A percentile compares a stretch with the other conserved stretches of the same genome.
phyloP scores from a whole-genome alignment of 2,113 vertebrate species.

The Odontophorus gujanensis region DNA sequence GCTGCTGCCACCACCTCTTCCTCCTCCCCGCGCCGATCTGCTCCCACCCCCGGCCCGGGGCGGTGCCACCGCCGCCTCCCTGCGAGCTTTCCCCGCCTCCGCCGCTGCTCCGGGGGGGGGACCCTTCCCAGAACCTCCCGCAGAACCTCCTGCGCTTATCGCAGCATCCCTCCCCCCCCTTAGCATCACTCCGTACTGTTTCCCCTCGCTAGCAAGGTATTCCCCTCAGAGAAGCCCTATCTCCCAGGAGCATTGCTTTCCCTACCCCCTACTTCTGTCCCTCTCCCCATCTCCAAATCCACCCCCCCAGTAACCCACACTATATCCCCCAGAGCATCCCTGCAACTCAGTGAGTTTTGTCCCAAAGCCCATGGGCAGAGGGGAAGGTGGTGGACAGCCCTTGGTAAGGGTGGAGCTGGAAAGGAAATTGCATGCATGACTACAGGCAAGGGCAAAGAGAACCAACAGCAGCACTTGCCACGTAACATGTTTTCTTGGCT shows the following conservation, averaged over 20 bases:
- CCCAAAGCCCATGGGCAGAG: rapidly evolving
- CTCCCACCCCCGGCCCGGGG: neutral
- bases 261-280: neutral
- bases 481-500: constrained; percentile 8
- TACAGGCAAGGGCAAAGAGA: neutral
- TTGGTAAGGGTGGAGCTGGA: constrained; percentile 14
- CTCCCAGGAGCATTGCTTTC: neutral
- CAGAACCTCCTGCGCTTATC: neutral
- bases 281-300: too few relatives aligned
- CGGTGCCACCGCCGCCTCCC: constrained; percentile 16
- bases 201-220: too few relatives aligned
- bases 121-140: neutral
- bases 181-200: too few relatives aligned
- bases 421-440: neutral
- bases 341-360: neutral
- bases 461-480: neutral
- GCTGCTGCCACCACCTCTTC: neutral
- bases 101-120: neutral
- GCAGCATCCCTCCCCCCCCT: neutral
- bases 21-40: neutral
- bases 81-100: neutral
- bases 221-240: neutral
- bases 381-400: neutral
- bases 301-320: rapidly evolving
- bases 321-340: neutral